Evolutionary conservation across 2,797 vertebrate genomes (phyloP).

Genomic region (Emydoidea blandingii): DNA sequence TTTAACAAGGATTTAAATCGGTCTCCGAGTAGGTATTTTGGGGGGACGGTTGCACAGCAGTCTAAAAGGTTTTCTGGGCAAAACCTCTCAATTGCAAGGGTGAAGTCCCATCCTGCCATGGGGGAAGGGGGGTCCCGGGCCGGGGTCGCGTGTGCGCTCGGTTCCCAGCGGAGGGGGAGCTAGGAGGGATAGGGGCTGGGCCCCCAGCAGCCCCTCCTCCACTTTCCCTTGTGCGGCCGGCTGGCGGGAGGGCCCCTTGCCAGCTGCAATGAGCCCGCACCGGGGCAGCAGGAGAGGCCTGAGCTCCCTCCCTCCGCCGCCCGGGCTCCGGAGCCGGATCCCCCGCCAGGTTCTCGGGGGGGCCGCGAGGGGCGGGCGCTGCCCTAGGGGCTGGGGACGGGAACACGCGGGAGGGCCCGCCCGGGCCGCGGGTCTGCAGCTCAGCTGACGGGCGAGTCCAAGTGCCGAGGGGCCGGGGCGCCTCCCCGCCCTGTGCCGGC

Average conservation of each 20-base stretch:
- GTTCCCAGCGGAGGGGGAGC: not conserved
- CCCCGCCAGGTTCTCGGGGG: not conserved
- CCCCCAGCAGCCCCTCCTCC: not conserved
- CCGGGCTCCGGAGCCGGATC: not conserved
- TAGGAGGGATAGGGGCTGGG: not conserved
- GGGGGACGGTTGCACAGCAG: not conserved
- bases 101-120: not conserved
- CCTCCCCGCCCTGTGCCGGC: not conserved
- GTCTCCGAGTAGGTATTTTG: not conserved
- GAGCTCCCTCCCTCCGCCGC: not conserved
- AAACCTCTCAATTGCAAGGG: not conserved
- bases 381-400: not conserved
- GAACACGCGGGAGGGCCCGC: not conserved
- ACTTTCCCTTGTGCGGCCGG: not conserved
- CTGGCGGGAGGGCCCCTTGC: too few species aligned
- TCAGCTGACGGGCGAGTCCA: not conserved
- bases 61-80: not conserved
- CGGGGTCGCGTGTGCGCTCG: not conserved
- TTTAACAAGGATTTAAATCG: not conserved
- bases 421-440: not conserved
- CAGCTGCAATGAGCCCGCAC: too few species aligned
- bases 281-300: not conserved
- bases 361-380: not conserved
- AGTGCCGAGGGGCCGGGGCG: not conserved
- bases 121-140: too few species aligned